A percentile compares a stretch with the other conserved stretches of the same genome.
Conservation (phyloP, 2,797 vertebrate species). For the Malurus splendens region DNA sequence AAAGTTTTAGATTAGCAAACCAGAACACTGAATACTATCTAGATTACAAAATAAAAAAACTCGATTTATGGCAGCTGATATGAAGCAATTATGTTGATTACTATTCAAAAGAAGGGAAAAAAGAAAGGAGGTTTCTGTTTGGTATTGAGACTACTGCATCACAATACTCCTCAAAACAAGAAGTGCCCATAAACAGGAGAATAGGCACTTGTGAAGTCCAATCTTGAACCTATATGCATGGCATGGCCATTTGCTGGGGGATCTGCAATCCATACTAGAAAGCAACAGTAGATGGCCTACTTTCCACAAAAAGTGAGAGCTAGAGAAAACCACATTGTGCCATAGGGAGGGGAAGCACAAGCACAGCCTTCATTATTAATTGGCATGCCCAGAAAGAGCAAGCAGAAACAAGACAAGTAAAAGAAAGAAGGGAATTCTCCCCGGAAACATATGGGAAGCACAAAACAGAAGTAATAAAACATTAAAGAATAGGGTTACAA, state of each 20-base stretch:
- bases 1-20: neutral
- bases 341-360: slow-evolving; percentile 30
- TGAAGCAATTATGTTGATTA: neutral
- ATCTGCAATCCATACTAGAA: slow-evolving; percentile 66
- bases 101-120: neutral
- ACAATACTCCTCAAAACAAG: neutral
- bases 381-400: slow-evolving; percentile 23
- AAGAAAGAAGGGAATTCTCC: slow-evolving; percentile 47
- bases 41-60: neutral
- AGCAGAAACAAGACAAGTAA: slow-evolving; percentile 47
- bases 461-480: slow-evolving; percentile 49
- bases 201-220: neutral
- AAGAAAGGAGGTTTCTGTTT: neutral
- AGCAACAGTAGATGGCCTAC: slow-evolving; percentile 76
- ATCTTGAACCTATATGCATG: neutral
- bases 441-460: slow-evolving; percentile 52
- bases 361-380: slow-evolving; percentile 46
- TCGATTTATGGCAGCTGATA: neutral
- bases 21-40: neutral
- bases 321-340: slow-evolving; percentile 12
- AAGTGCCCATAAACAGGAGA: neutral
- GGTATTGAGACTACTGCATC: neutral
- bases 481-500: slow-evolving; percentile 33
- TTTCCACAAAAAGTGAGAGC: slow-evolving; percentile 67
- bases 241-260: neutral